A percentile compares a stretch with the other conserved stretches of the same genome.
Conservation (phyloP, 2,888 invertebrate species). For the Neoscelio sp. region DNA sequence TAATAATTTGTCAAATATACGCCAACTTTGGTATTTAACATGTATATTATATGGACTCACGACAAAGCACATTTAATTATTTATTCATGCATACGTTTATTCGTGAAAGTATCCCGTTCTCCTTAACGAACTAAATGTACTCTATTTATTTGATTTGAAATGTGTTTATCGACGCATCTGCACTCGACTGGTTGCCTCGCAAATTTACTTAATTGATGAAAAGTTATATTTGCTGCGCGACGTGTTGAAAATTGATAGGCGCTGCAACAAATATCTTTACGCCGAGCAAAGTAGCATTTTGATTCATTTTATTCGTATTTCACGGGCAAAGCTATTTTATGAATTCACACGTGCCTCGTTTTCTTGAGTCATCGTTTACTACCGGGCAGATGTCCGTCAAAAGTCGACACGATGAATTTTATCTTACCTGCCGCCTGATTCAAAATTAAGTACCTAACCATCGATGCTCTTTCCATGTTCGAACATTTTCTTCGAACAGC, state of each 20-base stretch:
- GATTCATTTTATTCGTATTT: no score
- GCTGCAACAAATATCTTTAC: slow-evolving; percentile 18
- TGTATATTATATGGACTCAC: neutral
- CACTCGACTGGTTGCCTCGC: slow-evolving; percentile 24
- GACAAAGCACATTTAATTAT: neutral
- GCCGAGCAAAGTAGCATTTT: no score
- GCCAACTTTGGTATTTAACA: slow-evolving; percentile 19
- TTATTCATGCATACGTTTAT: slow-evolving; percentile 18
- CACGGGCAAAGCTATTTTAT: no score
- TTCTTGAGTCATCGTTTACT: no score
- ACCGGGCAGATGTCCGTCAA: no score
- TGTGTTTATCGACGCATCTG: slow-evolving; percentile 25
- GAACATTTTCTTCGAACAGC: no score
- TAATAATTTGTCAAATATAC: slow-evolving; percentile 25
- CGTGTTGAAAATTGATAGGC: slow-evolving; percentile 42
- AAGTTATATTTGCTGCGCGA: slow-evolving; percentile 36
- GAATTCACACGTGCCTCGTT: no score
- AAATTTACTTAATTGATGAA: slow-evolving; percentile 56
- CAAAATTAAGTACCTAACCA: no score
- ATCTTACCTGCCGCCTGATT: no score
- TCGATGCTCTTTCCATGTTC: no score
- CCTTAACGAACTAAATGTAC: slow-evolving; percentile 26
- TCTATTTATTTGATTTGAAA: slow-evolving; percentile 50
- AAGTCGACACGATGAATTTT: no score
- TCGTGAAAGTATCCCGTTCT: slow-evolving; percentile 9